Base-by-base conservation (phyloP, 2,888 invertebrate species). In the Gibbula magus region DNA sequence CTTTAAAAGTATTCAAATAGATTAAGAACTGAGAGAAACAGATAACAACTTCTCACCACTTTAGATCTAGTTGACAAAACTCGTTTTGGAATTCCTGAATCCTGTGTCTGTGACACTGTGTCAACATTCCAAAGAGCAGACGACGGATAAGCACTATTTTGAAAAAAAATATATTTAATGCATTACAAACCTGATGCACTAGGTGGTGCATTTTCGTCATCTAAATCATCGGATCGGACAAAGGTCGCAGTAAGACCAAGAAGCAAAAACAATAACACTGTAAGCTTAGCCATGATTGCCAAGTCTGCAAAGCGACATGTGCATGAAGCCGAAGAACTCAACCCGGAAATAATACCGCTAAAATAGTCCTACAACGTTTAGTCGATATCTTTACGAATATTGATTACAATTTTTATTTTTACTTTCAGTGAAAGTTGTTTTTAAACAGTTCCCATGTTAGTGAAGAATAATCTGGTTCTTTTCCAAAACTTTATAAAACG, bases 251-350 rank as follows among this genome's bases (percentile, higher is more conserved):
- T 39, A 16, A 73, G 39, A 8, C 56, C 39, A 16, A 70, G 67
- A 74, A 76, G 51, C 8, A 81, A 35, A n/a, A 81, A 45, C 18
- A 79, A 25, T 10, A 78, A 51, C 70, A 81, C 45, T 70, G 78
- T 79, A 8, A 51, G 75, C 29, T 67, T n/a, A 32, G 56, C 75
- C 79, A 81, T 75, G 20, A 29, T 75, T 54, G 53, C 66, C 70
- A 39, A n/a, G 52, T 74, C 20, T 32, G n/a, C 32, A 53, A 53
- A 10, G 32, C 35, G 54, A 53, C 25, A 53, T 54, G 52, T 54
- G 75, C 35, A 35, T 51, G 29, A 53, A 35, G 53, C 53, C 51
- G 54, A n/a, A 25, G 20, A 29, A 35, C 13, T 35, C 20, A 29
- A 32, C 75, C 35, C 75, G 53, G 56, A 22, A 54, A 32, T 32